Conservation (phyloP, 2,113 vertebrate genomes). For the Rhinolophus sinicus region DNA sequence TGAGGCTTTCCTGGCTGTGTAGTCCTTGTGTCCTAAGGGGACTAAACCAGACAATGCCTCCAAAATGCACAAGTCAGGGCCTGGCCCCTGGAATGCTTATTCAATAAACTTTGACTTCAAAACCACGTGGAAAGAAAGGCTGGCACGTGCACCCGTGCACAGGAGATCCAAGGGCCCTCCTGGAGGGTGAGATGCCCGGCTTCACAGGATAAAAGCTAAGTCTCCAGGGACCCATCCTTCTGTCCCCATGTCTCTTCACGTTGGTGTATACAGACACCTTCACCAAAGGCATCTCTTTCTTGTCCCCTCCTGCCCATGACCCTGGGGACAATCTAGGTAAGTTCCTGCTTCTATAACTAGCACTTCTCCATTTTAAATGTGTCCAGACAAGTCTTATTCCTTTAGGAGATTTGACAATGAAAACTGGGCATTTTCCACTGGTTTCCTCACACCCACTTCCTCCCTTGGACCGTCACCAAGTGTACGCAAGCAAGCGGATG, state of each 20-base stretch:
- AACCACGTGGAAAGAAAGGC: neutral
- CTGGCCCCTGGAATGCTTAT: neutral
- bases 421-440: slow-evolving; percentile 25
- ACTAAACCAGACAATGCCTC: neutral
- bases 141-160: neutral
- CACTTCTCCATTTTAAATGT: slow-evolving; percentile 40
- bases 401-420: neutral
- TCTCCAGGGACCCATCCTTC: neutral
- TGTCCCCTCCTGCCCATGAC: neutral
- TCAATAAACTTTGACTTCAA: neutral
- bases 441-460: neutral
- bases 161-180: too few relatives aligned
- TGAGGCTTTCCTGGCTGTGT: neutral
- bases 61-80: neutral
- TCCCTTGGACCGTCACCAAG: neutral
- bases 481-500: neutral
- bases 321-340: neutral
- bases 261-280: neutral
- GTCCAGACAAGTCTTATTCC: neutral
- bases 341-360: neutral
- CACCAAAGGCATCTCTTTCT: neutral
- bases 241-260: neutral
- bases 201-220: neutral
- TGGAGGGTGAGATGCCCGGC: accelerated
- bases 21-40: neutral